Base-by-base conservation (phyloP, 2,797 vertebrate species). In the Ceryle rudis region DNA sequence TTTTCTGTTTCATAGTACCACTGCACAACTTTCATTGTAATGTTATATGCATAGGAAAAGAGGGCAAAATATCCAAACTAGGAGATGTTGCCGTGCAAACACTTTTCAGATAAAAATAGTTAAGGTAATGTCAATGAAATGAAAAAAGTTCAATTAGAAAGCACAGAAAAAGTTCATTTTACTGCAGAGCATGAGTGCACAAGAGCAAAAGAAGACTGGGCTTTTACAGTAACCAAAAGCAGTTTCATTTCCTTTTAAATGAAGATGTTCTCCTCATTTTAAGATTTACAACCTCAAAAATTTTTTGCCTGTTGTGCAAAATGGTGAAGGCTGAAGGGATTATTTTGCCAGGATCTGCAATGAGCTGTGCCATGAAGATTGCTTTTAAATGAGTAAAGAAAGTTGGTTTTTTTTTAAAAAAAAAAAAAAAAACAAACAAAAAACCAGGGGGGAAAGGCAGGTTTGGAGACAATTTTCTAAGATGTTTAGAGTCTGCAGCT, bases 201-300 rank as follows among this genome's bases (percentile, higher is more conserved):
- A 7, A 81, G 67, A 94, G 55, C 49, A 83, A 69, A 79, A 95
- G 83, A 84, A 31, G 23, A 55, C 26, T 28, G 14, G 35, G n/a
- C 23, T 86, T 96, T 60, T 66, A 21, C 26, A 23, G 60, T 65
- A 94, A 92, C 92, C 42, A 91, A 97, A 85, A 91, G 60, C 3
- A 49, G 79, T 89, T 78, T 81, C n/a, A 44, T 87, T 92, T 95
- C 93, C 95, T 96, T 95, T 97, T 87, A 44, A 55, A 91, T 51
- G 55, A 82, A 79, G 89, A 62, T 23, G 57, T 55, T 83, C 80
- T 95, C 86, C 80, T 94, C 81, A 85, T 65, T 95, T 95, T 96
- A 95, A 92, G 80, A 83, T 96, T 96, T 89, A 88, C 49, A 93
- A 78, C 37, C 79, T 79, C 23, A 81, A 47, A 93, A 39, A 51